Base-by-base conservation (phyloP, 2,888 invertebrate species). In the Acrobasis consociella region DNA sequence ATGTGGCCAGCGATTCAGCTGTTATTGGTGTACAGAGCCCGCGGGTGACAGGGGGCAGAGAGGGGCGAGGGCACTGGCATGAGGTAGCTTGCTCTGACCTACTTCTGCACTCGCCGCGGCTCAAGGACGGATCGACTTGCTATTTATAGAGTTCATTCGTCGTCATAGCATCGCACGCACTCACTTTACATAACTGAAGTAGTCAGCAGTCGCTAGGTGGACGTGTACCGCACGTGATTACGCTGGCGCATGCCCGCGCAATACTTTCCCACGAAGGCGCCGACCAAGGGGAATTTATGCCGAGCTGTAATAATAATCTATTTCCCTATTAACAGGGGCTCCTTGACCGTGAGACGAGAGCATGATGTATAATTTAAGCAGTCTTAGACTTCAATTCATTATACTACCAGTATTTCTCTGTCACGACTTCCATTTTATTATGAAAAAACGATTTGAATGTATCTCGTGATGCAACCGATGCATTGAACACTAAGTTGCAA, bases 71-170 rank as follows among this genome's bases (percentile, higher is more conserved):
- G 72, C 75, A 75, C 73, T 73, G 81, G 77, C 78, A 80, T 81
- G 81, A 82, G 81, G 84, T 80, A 84, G 81, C 82, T 84, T 78
- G 82, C 80, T 75, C 76, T 91, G 91, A 91, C 91, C 91, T 82
- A 91, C 88, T 89, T 92, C 82, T 85, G 85, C 80, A 88, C 83
- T 85, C 82, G 85, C 85, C 78, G 69, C 81, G 81, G 83, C 91
- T 90, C 91, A 92, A 92, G 91, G 92, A 91, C 92, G 86, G 85
- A 89, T 87, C 86, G 87, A 82, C 85, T 56, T 85, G 89, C 89
- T 91, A 92, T 92, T 91, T 87, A 90, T 91, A 91, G 85, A 86
- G 85, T 86, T 85, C 85, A 88, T 84, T 87, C 83, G 85, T 86
- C 87, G 85, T 85, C 88, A 87, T 83, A 82, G 80, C 82, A 80